These are phyloP conservation scores for Poecile atricapillus DNA, from an alignment of 2,113 vertebrate species.

Conservation along the genomic window DNA sequence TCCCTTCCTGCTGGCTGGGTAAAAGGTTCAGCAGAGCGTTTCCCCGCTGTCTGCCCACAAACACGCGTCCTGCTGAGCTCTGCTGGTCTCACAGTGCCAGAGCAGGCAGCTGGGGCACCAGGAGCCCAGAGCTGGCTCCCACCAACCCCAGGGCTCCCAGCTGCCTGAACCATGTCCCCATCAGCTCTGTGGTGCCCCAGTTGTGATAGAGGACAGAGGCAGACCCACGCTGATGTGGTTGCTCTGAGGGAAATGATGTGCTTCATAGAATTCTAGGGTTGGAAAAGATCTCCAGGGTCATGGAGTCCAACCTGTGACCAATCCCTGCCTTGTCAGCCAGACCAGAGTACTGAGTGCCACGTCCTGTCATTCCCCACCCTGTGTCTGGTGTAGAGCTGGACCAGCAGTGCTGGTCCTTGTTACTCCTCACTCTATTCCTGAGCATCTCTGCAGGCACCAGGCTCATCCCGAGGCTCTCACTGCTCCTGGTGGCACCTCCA, in stretches of 20 bases:
- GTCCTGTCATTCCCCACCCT: not conserved
- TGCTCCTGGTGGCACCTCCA: not conserved
- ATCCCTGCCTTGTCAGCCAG: not conserved
- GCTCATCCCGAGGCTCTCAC: rapidly evolving
- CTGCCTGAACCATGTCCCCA: not conserved
- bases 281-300: not conserved
- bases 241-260: rapidly evolving
- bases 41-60: not conserved
- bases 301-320: not conserved
- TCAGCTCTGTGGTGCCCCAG: not conserved
- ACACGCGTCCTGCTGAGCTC: not conserved
- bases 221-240: rapidly evolving
- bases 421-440: not conserved
- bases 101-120: not conserved
- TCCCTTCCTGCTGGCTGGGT: not conserved
- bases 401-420: not conserved
- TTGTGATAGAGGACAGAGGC: not conserved
- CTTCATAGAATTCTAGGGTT: not conserved
- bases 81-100: not conserved
- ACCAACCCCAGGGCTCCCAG: not conserved
- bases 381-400: not conserved
- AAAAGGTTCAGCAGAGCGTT: not conserved
- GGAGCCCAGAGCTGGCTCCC: not conserved
- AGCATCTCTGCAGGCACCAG: not conserved
- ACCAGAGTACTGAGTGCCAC: not conserved